Conservation (phyloP, 2,113 vertebrate species). For the Struthidea cinerea region DNA sequence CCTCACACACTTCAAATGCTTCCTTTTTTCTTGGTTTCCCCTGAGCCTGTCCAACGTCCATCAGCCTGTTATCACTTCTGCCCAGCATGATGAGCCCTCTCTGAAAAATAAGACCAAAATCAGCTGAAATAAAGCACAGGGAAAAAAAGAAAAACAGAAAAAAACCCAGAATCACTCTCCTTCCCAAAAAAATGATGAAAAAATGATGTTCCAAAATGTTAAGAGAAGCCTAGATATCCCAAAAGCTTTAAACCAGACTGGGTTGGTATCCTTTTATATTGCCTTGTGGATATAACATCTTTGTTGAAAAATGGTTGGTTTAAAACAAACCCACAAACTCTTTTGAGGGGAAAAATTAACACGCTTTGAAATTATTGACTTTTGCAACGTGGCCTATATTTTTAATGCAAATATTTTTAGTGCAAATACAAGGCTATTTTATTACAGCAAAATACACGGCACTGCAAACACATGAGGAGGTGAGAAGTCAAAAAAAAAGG, state of each 20-base stretch:
- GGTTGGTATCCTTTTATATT: background rate
- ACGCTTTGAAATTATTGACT: background rate
- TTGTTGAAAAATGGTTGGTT: background rate
- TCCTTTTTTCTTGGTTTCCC: background rate
- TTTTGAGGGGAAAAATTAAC: background rate
- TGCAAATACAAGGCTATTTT: background rate
- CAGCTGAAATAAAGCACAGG: background rate
- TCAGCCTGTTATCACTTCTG: conserved; percentile 8
- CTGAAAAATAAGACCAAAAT: background rate
- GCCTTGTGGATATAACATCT: background rate
- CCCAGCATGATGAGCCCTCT: background rate
- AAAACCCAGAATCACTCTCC: background rate
- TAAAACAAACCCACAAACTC: background rate
- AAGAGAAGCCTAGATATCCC: background rate
- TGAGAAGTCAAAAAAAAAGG: background rate
- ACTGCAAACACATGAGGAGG: background rate
- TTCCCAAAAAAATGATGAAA: background rate
- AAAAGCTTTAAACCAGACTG: background rate
- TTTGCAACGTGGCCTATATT: background rate
- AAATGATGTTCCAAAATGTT: background rate
- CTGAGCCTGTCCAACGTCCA: background rate
- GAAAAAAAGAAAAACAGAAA: background rate
- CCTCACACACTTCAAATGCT: background rate
- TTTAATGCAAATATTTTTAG: conserved; percentile 13
- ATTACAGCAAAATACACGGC: background rate